Base-by-base conservation (phyloP, 2,113 vertebrate genomes). In the Empidonax traillii region DNA sequence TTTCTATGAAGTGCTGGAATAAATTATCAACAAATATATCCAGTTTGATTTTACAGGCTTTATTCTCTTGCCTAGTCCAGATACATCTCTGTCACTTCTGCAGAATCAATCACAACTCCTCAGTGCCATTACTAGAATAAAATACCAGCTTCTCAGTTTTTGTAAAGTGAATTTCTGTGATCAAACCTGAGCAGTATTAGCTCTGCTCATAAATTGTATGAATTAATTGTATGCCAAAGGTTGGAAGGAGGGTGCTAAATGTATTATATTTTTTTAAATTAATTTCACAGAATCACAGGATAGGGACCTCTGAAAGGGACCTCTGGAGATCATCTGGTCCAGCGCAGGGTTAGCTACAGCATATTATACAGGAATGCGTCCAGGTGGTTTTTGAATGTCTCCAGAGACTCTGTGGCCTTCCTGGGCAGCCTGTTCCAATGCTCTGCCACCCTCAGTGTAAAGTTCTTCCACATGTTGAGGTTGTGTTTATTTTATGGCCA, bases 1-100 rank as follows among this genome's bases (percentile, higher is more conserved):
- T 95, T 97, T 94, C 91, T 91, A 27, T 93, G 35, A 89, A 79
- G 21, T 43, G 22, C 27, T 91, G 93, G 33, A 96, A 97, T 97
- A 96, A 97, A 97, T 76, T 88, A 24, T 80, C 41, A 89, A 74
- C 85, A 87, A 93, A 12, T 28, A 65, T 12, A 9, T 62, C 87
- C 33, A 37, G 37, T 81, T 90, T 95, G 66, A 73, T 85, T 90
- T 92, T 3, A 1, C 15, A 52, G 43, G 41, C 31, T 94, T 91
- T 74, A 21, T 84, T 93, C 30, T 90, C 62, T 71, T 82, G 12
- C 43, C 6, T 83, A 20, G 9, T 93, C 44, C 49, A 25, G 12
- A 23, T 66, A 46, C 8, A 17, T 46, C 58, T 88, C 63, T 73
- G 1, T 47, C 33, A 17, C 21, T 55, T 75, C 47, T 75, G 86